phyloP scores from a whole-genome alignment of 2,113 vertebrate species.

The Leptodactylus fuscus region DNA sequence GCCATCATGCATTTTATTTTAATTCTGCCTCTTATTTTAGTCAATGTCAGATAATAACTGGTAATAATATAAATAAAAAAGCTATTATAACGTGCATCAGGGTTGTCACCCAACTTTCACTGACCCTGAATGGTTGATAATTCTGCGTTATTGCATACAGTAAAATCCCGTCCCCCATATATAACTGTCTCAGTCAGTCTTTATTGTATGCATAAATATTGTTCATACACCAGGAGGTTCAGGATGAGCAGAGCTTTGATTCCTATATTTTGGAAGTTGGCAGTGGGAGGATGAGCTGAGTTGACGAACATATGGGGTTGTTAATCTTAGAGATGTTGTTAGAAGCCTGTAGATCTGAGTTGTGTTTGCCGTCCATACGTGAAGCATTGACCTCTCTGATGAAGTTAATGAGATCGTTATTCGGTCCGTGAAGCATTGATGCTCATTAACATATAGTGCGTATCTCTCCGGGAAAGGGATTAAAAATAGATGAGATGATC shows the following conservation, averaged over 20 bases:
- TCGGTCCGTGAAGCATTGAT: not conserved
- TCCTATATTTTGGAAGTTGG: not conserved
- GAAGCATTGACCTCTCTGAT: not conserved
- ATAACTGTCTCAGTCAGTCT: no score
- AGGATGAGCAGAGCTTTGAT: not conserved
- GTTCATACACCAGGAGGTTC: no score
- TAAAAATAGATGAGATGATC: conserved; percentile 27
- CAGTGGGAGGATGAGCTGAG: not conserved
- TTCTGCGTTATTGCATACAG: not conserved
- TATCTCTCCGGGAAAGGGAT: not conserved
- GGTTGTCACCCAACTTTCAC: no score
- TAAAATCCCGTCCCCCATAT: no score
- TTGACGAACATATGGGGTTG: not conserved
- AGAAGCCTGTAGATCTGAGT: not conserved
- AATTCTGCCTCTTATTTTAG: no score
- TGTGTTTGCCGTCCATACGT: not conserved
- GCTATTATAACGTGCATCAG: no score
- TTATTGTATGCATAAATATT: not conserved
- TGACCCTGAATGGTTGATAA: no score
- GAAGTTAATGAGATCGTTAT: not conserved
- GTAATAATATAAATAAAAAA: not conserved
- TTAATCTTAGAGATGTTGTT: not conserved
- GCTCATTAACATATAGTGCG: not conserved
- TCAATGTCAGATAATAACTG: no score
- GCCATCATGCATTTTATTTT: no score